Evolutionary conservation across 2,797 vertebrate genomes (phyloP).

Genomic region (Brachyrhaphis roseni): DNA sequence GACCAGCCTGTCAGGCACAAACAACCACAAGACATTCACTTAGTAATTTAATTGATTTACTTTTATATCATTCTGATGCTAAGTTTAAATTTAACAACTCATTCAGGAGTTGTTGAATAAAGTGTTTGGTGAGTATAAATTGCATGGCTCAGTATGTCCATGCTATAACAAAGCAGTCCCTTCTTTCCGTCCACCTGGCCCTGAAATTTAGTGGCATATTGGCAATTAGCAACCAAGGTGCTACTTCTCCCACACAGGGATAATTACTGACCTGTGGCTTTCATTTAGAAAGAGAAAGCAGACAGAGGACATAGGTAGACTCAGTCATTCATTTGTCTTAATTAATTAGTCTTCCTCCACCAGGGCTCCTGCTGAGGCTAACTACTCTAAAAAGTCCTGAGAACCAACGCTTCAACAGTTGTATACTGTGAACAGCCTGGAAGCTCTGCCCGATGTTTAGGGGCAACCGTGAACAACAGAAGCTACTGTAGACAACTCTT

Average conservation of each 20-base stretch:
- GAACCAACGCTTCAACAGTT: constrained; percentile 41
- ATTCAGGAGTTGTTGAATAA: background rate
- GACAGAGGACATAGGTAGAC: constrained; percentile 62
- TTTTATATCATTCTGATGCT: background rate
- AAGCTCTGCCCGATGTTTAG: constrained; percentile 36
- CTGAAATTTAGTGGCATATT: constrained; percentile 61
- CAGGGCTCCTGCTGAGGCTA: constrained; percentile 71
- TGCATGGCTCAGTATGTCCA: constrained; percentile 1
- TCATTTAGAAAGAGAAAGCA: constrained; percentile 71
- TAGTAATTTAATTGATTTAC: background rate
- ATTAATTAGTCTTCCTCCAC: constrained; percentile 77
- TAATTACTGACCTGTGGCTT: constrained; percentile 83
- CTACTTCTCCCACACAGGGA: constrained; percentile 71
- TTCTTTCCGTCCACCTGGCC: constrained; percentile 54
- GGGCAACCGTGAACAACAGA: constrained; percentile 21
- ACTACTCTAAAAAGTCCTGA: constrained; percentile 68
- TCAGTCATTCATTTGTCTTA: constrained; percentile 77
- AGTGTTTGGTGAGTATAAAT: background rate
- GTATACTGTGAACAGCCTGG: constrained; percentile 61
- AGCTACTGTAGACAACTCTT: constrained; percentile 25
- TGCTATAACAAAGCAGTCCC: constrained; percentile 18
- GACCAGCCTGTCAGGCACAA: background rate
- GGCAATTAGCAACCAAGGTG: constrained; percentile 68
- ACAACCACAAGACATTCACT: background rate
- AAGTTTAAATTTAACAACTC: background rate